These are phyloP conservation scores for Tetragonula clypearis DNA, from an alignment of 1,140 invertebrate genomes.

Conservation along the genomic window DNA sequence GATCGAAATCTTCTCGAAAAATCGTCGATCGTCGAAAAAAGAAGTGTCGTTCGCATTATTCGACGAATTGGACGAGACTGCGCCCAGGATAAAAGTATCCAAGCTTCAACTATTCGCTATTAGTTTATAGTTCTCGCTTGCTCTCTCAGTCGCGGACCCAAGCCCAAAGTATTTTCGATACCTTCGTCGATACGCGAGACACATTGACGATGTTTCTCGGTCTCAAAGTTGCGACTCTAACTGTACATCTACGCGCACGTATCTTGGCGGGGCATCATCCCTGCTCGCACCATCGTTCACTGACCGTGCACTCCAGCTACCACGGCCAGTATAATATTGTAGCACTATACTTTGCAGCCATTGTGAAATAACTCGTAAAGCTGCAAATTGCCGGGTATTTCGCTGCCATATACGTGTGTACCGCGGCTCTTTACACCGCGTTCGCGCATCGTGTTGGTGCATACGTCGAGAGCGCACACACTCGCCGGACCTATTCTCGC, in stretches of 20 bases:
- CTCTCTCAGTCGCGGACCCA: constrained; percentile 3
- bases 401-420: constrained; percentile 72
- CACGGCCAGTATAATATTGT: constrained; percentile 73
- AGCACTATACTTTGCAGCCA: constrained; percentile 82
- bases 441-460: constrained; percentile 40
- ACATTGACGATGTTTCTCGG: neutral
- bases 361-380: constrained; percentile 83
- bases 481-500: constrained; percentile 17
- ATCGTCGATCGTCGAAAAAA: too few relatives aligned
- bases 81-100: neutral
- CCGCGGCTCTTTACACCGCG: constrained; percentile 42
- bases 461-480: constrained; percentile 33
- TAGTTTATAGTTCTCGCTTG: constrained; percentile 25
- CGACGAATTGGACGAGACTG: neutral
- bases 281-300: constrained; percentile 59
- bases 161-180: too few relatives aligned
- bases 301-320: constrained; percentile 65
- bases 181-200: neutral
- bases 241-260: constrained; percentile 12
- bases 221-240: constrained; percentile 10
- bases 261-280: constrained; percentile 42
- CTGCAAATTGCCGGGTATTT: constrained; percentile 82
- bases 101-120: constrained; percentile 3
- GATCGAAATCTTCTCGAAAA: too few relatives aligned
- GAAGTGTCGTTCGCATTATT: neutral